Conservation (phyloP, 1,140 invertebrate genomes). For the Matsumurasca onukii region DNA sequence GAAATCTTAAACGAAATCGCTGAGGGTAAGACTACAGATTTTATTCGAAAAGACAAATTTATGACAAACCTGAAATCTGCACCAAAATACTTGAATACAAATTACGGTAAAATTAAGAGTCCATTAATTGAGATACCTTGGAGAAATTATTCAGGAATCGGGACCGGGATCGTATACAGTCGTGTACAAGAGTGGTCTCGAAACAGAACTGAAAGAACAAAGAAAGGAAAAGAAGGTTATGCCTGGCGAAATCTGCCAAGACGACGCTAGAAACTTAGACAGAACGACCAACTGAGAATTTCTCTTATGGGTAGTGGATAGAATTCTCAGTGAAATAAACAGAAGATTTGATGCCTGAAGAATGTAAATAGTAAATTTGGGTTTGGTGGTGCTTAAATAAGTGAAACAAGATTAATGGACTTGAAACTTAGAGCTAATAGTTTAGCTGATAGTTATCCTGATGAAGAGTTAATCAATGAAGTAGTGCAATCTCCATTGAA, state of each 20-base stretch:
- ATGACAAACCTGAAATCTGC: too few species aligned
- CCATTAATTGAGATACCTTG: too few species aligned
- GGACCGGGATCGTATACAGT: background rate
- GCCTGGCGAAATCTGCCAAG: background rate
- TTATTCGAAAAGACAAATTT: too few species aligned
- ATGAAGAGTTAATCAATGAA: background rate
- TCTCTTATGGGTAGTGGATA: background rate
- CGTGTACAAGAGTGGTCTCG: background rate
- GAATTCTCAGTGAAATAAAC: background rate
- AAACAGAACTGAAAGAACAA: slow-evolving; percentile 13
- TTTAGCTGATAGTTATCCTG: background rate
- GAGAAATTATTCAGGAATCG: too few species aligned
- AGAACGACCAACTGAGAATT: background rate
- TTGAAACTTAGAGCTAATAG: background rate
- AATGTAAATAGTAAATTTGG: slow-evolving; percentile 8
- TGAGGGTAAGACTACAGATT: too few species aligned
- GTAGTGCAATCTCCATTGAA: slow-evolving; percentile 39
- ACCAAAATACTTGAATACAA: too few species aligned
- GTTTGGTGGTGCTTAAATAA: slow-evolving; percentile 8
- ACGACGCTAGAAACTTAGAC: background rate
- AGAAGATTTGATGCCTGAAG: background rate
- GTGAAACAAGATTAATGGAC: background rate
- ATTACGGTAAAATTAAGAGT: too few species aligned
- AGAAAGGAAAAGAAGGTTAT: slow-evolving; percentile 8
- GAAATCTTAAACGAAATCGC: too few species aligned